Evolutionary conservation across 2,113 vertebrate species (phyloP), one percentile per base, ranked within the genome.

Genomic region (Hypomesus transpacificus): DNA sequence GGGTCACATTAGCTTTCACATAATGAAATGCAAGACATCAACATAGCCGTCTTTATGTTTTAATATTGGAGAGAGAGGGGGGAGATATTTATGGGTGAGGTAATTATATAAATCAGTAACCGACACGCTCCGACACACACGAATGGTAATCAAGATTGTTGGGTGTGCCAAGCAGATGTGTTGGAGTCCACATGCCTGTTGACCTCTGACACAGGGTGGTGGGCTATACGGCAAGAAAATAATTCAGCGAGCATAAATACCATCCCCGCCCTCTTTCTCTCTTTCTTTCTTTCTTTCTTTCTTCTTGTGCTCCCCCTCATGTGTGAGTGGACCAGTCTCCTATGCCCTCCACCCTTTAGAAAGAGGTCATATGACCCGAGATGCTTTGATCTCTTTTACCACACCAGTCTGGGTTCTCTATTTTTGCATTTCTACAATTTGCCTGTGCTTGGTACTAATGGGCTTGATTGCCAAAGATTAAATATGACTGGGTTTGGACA

Each of bases 401-500:
- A 63, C 63, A 20, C 20, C 80, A 73, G 39, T 46, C 39, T 46
- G 74, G 76, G 77, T 16, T 28, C 31, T 34, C 53, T 16, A 4
- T 28, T 61, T 61, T 14, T 6, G 3, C 59, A 59, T 63, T 34
- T 85, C 79, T 82, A 77, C 82, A 89, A 88, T 92, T 91, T 89
- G 86, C 91, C 90, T 90, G 85, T 82, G 89, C 90, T 85, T 89
- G 73, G 89, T 87, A 87, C 88, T 93, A 92, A 92, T 91, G 91
- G 87, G 86, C 82, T 91, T 88, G 88, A 90, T 91, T 92, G 90
- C 86, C 86, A 91, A 86, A 82, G 79, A 90, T 90, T 87, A 91
- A 84, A 87, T 86, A 90, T 87, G 89, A 85, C 89, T 90, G 87
- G 85, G 82, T 90, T 88, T 86, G 80, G 82, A 92, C 90, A 84